phyloP scores from a whole-genome alignment of 2,888 invertebrate genomes.

The Tipula vernalis region DNA sequence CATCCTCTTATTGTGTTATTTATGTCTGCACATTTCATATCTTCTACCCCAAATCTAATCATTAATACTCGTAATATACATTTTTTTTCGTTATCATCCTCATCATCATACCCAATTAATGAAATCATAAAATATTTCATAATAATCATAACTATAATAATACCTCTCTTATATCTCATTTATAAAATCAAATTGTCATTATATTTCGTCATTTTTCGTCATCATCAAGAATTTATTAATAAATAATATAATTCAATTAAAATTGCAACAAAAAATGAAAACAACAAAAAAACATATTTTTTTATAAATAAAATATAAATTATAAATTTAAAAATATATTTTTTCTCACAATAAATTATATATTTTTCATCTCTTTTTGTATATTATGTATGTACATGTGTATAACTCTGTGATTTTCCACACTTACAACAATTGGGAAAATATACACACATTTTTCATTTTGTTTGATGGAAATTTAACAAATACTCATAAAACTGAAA shows the following conservation, averaged over 20 bases:
- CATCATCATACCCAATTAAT: background rate
- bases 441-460: background rate
- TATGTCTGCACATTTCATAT: background rate
- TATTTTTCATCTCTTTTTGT: background rate
- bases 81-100: background rate
- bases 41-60: background rate
- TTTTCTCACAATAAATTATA: background rate
- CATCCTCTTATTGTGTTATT: background rate
- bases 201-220: background rate
- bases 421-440: background rate
- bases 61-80: background rate
- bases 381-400: background rate
- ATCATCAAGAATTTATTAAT: background rate
- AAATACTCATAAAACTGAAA: background rate
- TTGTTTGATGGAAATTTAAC: slow-evolving; percentile 4
- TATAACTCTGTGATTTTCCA: background rate
- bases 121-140: background rate
- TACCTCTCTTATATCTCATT: background rate
- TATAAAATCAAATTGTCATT: background rate
- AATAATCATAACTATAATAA: background rate
- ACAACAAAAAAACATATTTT: background rate
- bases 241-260: background rate
- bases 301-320: background rate
- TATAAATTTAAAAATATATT: background rate
- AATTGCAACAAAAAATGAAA: background rate